These are phyloP conservation scores for Entomobrya proxima DNA, from an alignment of 2,888 invertebrate genomes.

Conservation along the genomic window DNA sequence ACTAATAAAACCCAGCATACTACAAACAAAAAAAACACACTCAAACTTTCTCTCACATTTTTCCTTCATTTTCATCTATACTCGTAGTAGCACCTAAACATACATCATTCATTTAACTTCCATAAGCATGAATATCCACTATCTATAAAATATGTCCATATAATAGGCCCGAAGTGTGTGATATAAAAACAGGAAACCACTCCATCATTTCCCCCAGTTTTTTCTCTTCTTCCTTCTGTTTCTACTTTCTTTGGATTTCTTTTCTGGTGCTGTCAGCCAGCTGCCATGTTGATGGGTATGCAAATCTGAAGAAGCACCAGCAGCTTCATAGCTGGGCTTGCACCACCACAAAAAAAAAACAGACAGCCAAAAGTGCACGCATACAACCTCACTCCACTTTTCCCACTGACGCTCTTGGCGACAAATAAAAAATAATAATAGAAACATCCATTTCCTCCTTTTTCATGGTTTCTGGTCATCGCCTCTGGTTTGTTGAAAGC, in stretches of 20 bases:
- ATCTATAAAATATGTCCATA: no score
- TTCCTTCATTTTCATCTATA: not conserved
- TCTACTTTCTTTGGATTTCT: not conserved
- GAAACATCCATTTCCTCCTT: not conserved
- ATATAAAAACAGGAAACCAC: conserved; percentile 11
- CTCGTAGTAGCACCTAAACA: not conserved
- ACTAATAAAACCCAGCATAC: conserved; percentile 26
- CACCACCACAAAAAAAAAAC: not conserved
- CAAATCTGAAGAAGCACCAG: not conserved
- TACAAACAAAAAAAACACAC: not conserved
- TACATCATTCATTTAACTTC: no score
- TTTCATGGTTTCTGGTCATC: conserved; percentile 27
- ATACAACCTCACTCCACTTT: no score
- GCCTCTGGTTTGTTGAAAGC: no score
- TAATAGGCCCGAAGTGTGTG: not conserved
- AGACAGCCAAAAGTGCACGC: no score
- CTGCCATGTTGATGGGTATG: not conserved
- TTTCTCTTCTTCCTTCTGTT: conserved; percentile 1
- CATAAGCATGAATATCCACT: no score
- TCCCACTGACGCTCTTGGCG: not conserved
- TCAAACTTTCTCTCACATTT: not conserved
- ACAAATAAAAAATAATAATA: not conserved
- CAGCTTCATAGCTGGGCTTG: no score
- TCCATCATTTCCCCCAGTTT: conserved; percentile 3
- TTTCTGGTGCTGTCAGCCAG: conserved; percentile 17